phyloP scores from a whole-genome alignment of 2,113 vertebrate genomes.

The Gymnobelideus leadbeateri region DNA sequence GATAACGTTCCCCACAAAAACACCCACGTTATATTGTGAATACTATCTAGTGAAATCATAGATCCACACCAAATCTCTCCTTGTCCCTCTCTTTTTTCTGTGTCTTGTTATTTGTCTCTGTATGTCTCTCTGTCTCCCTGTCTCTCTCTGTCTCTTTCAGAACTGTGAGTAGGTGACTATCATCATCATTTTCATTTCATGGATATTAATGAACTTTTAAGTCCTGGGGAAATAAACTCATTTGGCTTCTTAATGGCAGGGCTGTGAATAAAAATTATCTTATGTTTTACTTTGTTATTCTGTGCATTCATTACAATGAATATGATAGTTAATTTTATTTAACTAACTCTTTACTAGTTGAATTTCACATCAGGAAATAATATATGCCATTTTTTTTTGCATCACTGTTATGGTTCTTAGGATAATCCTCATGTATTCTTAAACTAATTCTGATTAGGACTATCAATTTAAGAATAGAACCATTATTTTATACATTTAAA shows the following conservation, averaged over 20 bases:
- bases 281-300: background rate
- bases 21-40: background rate
- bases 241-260: background rate
- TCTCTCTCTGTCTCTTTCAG: background rate
- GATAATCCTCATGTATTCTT: background rate
- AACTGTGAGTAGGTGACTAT: background rate
- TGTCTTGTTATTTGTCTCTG: background rate
- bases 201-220: background rate
- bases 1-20: background rate
- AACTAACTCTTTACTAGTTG: background rate
- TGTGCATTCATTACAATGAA: background rate
- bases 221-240: background rate
- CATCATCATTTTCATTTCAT: background rate
- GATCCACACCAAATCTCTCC: background rate
- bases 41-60: background rate
- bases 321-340: background rate
- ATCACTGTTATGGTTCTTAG: conserved; percentile 22
- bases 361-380: background rate
- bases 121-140: background rate
- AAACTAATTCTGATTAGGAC: conserved; percentile 25
- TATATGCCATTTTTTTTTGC: background rate
- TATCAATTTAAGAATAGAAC: conserved; percentile 23
- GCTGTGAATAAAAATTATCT: conserved; percentile 10
- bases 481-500: background rate
- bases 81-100: no score